These are phyloP conservation scores for Lasioglossum figueresi DNA, from an alignment of 2,888 invertebrate genomes.

Conservation along the genomic window DNA sequence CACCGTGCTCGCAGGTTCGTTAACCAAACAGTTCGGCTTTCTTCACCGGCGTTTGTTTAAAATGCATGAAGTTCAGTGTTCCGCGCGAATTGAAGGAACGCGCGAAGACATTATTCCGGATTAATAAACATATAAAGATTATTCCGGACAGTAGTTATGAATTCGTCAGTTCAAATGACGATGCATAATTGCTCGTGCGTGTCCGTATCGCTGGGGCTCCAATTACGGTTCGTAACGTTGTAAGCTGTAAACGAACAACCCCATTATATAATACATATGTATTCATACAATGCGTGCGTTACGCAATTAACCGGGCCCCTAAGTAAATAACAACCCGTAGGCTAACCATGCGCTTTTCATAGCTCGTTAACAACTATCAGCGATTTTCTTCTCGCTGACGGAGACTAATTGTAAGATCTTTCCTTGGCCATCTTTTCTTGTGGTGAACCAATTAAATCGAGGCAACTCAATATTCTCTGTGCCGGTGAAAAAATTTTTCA, in stretches of 20 bases:
- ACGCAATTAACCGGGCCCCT: not conserved
- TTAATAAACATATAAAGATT: not conserved
- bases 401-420: not conserved
- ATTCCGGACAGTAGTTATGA: not conserved
- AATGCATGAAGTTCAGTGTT: not conserved
- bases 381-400: not conserved
- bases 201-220: not conserved
- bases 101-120: not conserved
- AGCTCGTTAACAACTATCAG: not conserved
- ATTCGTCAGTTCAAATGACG: not conserved
- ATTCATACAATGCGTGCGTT: constrained; percentile 4
- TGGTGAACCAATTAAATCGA: not conserved
- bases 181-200: not conserved
- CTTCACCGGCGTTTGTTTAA: not conserved
- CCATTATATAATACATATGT: not conserved
- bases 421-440: not conserved
- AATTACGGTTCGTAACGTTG: constrained; percentile 14
- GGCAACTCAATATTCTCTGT: not conserved
- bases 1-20: not conserved
- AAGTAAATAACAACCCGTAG: not conserved
- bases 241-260: constrained; percentile 23
- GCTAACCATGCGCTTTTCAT: not conserved
- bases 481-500: not conserved
- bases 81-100: not conserved
- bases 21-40: not conserved